These are phyloP conservation scores for Aleiodes leptofemur DNA, from an alignment of 2,888 invertebrate genomes.

Conservation along the genomic window DNA sequence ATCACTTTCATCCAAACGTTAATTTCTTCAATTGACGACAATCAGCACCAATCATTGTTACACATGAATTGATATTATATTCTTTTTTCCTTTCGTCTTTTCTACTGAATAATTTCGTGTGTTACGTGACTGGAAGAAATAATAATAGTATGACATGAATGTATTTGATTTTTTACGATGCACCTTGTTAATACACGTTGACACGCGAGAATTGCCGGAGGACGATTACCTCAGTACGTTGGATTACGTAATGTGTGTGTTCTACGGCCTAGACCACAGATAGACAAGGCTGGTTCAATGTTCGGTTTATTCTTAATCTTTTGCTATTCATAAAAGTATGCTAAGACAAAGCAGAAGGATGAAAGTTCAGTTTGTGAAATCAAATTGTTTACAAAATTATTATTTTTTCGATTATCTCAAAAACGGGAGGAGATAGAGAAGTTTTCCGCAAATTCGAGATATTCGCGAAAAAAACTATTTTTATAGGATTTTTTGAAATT, in stretches of 20 bases:
- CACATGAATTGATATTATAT: neutral
- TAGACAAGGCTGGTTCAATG: conserved; percentile 20
- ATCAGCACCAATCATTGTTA: conserved; percentile 19
- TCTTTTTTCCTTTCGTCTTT: neutral
- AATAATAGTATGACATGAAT: neutral
- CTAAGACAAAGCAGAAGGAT: neutral
- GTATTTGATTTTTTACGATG: neutral
- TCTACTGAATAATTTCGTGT: neutral
- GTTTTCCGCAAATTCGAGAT: too few relatives aligned
- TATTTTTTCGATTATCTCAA: too few relatives aligned
- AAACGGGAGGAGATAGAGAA: too few relatives aligned
- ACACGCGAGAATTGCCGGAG: conserved; percentile 14
- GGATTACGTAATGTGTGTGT: conserved; percentile 15
- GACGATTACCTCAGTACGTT: conserved; percentile 40
- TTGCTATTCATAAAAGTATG: neutral
- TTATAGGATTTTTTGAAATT: too few relatives aligned
- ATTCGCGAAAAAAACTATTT: too few relatives aligned
- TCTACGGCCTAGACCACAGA: conserved; percentile 20
- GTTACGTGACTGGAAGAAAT: too few relatives aligned
- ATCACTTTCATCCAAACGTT: conserved; percentile 29
- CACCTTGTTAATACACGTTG: conserved; percentile 9
- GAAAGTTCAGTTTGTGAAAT: neutral
- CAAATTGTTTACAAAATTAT: too few relatives aligned
- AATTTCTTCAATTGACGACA: conserved; percentile 27
- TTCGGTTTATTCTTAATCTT: conserved; percentile 17